Conservation (phyloP, 2,888 invertebrate genomes). For the Nemoura dubitans region DNA sequence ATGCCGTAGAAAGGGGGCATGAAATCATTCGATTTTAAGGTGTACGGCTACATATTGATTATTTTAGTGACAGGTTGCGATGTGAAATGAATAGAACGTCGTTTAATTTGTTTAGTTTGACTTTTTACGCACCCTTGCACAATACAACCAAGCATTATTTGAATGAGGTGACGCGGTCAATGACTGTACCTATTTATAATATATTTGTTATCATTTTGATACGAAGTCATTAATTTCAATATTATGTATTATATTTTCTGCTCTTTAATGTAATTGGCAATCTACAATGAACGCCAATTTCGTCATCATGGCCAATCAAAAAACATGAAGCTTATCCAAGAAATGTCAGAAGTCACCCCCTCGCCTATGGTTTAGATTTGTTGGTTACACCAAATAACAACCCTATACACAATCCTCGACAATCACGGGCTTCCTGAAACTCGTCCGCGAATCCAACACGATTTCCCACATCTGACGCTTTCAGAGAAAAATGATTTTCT, state of each 20-base stretch:
- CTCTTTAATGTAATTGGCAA: neutral
- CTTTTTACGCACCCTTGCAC: neutral
- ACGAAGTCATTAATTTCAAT: neutral
- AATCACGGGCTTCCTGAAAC: neutral
- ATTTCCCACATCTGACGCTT: neutral
- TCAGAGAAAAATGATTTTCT: slow-evolving; percentile 14
- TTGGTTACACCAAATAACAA: neutral
- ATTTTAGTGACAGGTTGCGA: neutral
- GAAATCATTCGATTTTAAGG: neutral
- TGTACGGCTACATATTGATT: neutral
- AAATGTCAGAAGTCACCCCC: neutral
- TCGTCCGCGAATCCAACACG: neutral
- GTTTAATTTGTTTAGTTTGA: neutral
- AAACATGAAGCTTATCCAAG: neutral
- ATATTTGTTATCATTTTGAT: neutral
- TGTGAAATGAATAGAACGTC: neutral
- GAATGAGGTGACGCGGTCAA: neutral
- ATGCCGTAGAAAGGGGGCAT: neutral
- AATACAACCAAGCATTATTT: neutral
- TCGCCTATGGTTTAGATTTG: too few relatives aligned
- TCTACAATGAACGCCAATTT: neutral
- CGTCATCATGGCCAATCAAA: neutral
- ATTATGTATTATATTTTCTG: neutral
- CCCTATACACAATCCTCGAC: neutral
- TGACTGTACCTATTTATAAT: neutral